These are phyloP conservation scores for Lanistes nyassanus DNA, from an alignment of 1,140 invertebrate genomes.

Conservation along the genomic window DNA sequence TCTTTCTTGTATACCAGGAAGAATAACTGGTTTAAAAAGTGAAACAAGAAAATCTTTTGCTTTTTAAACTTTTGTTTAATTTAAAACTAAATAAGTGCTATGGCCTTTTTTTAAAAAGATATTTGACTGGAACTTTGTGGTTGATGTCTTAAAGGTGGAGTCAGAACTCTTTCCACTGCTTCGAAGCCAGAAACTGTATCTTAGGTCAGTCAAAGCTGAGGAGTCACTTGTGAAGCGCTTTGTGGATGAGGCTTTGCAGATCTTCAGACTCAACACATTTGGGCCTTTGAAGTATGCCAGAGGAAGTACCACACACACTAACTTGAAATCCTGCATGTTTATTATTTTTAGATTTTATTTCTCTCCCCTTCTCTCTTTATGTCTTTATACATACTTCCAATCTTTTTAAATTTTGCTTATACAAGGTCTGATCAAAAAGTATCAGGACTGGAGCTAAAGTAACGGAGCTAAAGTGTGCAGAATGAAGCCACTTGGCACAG, in stretches of 20 bases:
- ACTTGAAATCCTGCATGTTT: background rate
- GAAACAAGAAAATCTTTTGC: too few species aligned
- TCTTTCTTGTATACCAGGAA: too few species aligned
- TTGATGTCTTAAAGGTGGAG: conserved; percentile 57
- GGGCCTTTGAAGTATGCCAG: conserved; percentile 72
- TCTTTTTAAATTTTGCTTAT: background rate
- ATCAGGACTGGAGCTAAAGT: too few species aligned
- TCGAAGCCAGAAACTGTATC: conserved; percentile 56
- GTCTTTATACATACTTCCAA: background rate
- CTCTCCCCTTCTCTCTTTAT: background rate
- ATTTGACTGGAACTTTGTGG: background rate
- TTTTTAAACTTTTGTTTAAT: background rate
- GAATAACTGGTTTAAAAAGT: too few species aligned
- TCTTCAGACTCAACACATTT: conserved; percentile 73
- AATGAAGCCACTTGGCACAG: too few species aligned
- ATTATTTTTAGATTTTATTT: background rate
- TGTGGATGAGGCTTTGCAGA: conserved; percentile 68
- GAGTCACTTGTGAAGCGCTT: conserved; percentile 61
- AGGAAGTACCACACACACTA: background rate
- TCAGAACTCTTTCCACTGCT: conserved; percentile 66
- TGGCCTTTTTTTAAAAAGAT: background rate
- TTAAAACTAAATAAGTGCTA: background rate
- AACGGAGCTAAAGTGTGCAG: too few species aligned
- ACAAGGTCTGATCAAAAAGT: background rate
- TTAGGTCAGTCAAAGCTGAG: conserved; percentile 63